Evolutionary conservation across 2,888 invertebrate species (phyloP), one percentile per base, ranked within the genome.

Genomic region (Diaperis boleti): DNA sequence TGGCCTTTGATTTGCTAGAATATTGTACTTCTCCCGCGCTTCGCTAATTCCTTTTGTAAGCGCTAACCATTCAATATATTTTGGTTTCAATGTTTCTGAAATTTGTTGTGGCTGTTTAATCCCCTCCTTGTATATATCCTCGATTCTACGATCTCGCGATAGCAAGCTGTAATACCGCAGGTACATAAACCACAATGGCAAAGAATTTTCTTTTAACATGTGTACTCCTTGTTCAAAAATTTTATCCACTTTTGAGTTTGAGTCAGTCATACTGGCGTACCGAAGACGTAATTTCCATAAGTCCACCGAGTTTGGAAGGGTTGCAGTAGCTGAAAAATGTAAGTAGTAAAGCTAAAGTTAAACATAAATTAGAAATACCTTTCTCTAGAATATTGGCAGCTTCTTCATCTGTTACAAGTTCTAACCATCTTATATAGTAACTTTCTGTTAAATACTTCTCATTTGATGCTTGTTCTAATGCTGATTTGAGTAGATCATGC

Each of bases 11-110:
- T 47, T 17, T 1, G 75, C 85, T 41, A 92, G 76, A 18, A 84
- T 83, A 29, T 85, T 82, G 74, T 92, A 92, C 18, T 85, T 78
- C 55, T 85, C 82, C 54, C 91, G 85, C 0, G 90, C 87, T 33
- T 83, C 83, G 71, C 83, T 82, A 44, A 89, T 81, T 18, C 86
- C 86, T 67, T 74, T 73, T 4, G 65, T 55, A 35, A 77, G 60
- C 3, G 69, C 69, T 15, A 85, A 70, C 86, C 88, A 89, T 72
- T 87, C 84, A 0, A 90, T 78, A 57, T 88, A 86, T 69, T 84
- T 83, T 0, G 88, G 86, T 78, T 88, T 89, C 15, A 89, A 79
- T 17, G 83, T 79, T 61, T 84, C 77, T 1, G 86, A 74, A 39
- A 87, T 80, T 60, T 77, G 78, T 71, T 81, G 81, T 64, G 86